Conservation (phyloP, 92 coral and sea anemone species). For the Isaurus tuberculatus region DNA sequence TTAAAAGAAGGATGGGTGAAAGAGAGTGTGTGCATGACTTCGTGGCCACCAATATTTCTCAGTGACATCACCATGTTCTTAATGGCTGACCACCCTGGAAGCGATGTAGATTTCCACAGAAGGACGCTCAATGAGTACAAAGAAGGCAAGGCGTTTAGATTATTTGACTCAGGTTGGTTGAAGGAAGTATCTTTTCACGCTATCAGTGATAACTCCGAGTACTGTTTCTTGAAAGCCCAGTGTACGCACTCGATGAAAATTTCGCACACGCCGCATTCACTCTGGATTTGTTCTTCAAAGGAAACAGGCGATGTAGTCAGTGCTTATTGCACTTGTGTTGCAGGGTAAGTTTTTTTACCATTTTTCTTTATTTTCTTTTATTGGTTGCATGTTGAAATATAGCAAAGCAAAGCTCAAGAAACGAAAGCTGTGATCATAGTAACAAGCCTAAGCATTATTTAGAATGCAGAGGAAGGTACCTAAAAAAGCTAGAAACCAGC, state of each 20-base stretch:
- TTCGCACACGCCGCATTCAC: conserved; percentile 56
- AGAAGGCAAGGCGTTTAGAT: conserved; percentile 67
- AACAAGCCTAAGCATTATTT: conserved; percentile 8
- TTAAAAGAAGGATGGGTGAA: conserved; percentile 39
- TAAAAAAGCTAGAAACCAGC: conserved; percentile 13
- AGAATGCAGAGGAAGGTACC: conserved; percentile 21
- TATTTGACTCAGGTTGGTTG: conserved; percentile 63
- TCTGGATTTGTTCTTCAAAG: conserved; percentile 53
- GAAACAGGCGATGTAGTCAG: conserved; percentile 54
- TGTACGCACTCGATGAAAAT: conserved; percentile 64
- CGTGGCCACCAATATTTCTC: conserved; percentile 40
- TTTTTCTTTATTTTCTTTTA: no score
- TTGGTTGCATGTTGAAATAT: neutral
- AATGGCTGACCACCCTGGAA: conserved; percentile 56
- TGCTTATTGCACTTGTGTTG: conserved; percentile 71
- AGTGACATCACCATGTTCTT: conserved; percentile 48
- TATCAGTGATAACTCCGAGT: conserved; percentile 18
- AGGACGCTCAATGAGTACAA: conserved; percentile 61
- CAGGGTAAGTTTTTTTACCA: conserved; percentile 43
- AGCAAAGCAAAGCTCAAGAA: conserved; percentile 6
- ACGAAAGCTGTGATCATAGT: neutral
- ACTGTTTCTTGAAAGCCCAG: conserved; percentile 52
- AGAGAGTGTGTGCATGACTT: conserved; percentile 23
- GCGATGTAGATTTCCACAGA: neutral
- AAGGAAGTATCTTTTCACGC: conserved; percentile 42